Evolutionary conservation across 1,140 invertebrate genomes (phyloP).

Genomic region (Sarcophaga peregrina): DNA sequence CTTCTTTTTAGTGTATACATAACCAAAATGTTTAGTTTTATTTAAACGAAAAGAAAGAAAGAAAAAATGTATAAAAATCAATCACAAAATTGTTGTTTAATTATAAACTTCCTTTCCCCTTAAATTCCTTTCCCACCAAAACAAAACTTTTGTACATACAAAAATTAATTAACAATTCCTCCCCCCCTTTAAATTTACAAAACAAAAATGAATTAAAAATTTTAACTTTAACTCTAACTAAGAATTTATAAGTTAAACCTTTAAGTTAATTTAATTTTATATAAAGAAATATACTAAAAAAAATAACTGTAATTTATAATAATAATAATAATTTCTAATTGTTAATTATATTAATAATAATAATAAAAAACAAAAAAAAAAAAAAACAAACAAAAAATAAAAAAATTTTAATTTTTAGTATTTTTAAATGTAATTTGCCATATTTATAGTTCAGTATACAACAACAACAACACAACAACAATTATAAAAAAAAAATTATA

Average conservation of each 20-base stretch:
- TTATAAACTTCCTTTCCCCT: neutral
- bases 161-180: slow-evolving; percentile 44
- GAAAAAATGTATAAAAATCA: no score
- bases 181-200: slow-evolving; percentile 11
- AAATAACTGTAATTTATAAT: slow-evolving; percentile 23
- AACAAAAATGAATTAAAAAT: no score
- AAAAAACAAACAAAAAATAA: slow-evolving; percentile 45
- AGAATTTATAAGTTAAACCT: neutral
- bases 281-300: no score
- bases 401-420: slow-evolving; percentile 12
- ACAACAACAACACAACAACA: neutral
- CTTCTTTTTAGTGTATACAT: no score
- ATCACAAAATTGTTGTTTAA: neutral
- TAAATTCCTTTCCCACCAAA: neutral
- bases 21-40: no score
- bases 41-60: no score
- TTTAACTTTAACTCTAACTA: neutral
- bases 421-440: slow-evolving; percentile 61
- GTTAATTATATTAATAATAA: neutral
- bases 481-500: slow-evolving; percentile 47
- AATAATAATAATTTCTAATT: slow-evolving; percentile 11
- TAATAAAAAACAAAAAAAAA: neutral
- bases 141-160: no score
- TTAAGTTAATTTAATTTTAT: no score
- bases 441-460: slow-evolving; percentile 66